These are phyloP conservation scores for Huso huso DNA, from an alignment of 2,797 vertebrate species.

Conservation along the genomic window DNA sequence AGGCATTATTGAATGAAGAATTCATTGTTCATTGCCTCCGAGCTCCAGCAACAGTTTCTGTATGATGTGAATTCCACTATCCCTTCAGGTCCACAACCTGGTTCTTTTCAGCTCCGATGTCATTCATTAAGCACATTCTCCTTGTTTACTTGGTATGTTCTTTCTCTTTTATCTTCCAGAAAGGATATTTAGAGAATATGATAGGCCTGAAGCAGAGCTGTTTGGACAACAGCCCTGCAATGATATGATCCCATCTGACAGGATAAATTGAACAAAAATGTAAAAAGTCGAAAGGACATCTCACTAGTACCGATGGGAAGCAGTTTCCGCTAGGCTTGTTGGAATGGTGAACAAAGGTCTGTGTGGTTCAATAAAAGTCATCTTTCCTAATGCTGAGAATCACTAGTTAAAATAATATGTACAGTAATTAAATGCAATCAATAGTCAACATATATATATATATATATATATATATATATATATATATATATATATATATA, in stretches of 20 bases:
- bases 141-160: background rate
- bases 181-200: background rate
- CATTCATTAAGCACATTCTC: background rate
- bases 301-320: too few relatives aligned
- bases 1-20: slow-evolving; percentile 58
- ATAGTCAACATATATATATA: too few relatives aligned
- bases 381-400: too few relatives aligned
- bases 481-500: too few relatives aligned
- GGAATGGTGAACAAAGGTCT: too few relatives aligned
- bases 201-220: background rate
- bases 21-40: slow-evolving; percentile 47
- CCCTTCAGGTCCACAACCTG: slow-evolving; percentile 28
- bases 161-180: background rate
- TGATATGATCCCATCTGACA: slow-evolving; percentile 6
- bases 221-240: background rate
- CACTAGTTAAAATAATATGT: too few relatives aligned
- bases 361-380: too few relatives aligned
- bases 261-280: background rate
- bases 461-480: too few relatives aligned
- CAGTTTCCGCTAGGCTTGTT: too few relatives aligned
- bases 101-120: slow-evolving; percentile 4
- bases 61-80: slow-evolving; percentile 21
- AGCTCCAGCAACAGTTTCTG: slow-evolving; percentile 14
- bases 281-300: too few relatives aligned
- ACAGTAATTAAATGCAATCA: too few relatives aligned